Percentiles rank a stretch among this genome's conserved stretches.
Conservation (phyloP, 2,797 vertebrate genomes). For the Poecilia gillii region DNA sequence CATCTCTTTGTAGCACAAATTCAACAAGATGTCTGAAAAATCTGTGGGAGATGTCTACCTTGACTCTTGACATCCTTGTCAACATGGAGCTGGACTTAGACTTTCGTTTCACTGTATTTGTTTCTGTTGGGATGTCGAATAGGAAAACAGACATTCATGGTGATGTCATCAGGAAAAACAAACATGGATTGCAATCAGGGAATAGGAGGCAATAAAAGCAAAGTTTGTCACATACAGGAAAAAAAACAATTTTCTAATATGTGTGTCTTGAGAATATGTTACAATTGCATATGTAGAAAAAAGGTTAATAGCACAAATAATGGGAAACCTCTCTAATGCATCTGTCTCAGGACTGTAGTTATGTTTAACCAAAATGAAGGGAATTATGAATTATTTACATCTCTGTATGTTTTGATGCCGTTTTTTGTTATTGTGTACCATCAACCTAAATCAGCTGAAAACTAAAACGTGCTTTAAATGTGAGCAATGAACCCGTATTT, state of each 20-base stretch:
- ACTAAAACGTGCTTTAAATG: constrained; percentile 6
- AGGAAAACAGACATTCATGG: background rate
- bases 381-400: background rate
- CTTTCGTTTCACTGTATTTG: background rate
- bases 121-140: background rate
- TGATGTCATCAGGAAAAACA: background rate
- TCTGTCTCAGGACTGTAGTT: background rate
- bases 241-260: background rate
- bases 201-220: background rate
- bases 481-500: constrained; percentile 12
- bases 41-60: background rate
- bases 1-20: background rate
- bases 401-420: background rate
- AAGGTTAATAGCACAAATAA: background rate
- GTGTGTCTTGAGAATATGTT: background rate
- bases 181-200: background rate
- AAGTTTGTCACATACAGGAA: background rate
- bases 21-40: background rate
- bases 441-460: background rate
- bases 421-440: too few relatives aligned
- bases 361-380: background rate
- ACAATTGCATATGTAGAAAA: background rate
- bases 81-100: background rate
- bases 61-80: background rate
- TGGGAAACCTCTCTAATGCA: background rate